Conservation (phyloP, 2,888 invertebrate genomes). For the Agonopterix heracliana region DNA sequence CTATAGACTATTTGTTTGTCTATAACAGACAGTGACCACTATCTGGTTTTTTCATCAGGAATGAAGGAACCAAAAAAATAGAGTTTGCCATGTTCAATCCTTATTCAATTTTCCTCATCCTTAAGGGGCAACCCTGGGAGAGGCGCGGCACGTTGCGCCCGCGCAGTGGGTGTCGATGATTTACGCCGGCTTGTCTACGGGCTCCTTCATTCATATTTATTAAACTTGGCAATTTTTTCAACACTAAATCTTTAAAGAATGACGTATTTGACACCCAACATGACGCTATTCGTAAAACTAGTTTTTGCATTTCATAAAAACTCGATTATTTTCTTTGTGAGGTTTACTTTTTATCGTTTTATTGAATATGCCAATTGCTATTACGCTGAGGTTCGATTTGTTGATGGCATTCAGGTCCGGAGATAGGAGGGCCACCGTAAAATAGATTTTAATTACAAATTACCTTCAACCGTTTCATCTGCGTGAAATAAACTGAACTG, state of each 20-base stretch:
- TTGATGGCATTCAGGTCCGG: too few relatives aligned
- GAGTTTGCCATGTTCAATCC: too few relatives aligned
- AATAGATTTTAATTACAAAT: too few relatives aligned
- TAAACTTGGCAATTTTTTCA: slow-evolving; percentile 50
- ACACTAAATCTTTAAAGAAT: slow-evolving; percentile 42
- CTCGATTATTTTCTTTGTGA: slow-evolving; percentile 6
- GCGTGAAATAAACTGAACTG: too few relatives aligned
- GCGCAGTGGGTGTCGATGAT: slow-evolving; percentile 68
- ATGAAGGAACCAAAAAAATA: too few relatives aligned
- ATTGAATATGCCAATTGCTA: too few relatives aligned
- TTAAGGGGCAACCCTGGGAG: not conserved
- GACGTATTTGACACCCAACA: slow-evolving; percentile 39
- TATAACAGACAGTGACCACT: too few relatives aligned
- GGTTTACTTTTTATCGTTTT: not conserved
- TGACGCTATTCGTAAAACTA: slow-evolving; percentile 24
- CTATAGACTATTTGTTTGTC: too few relatives aligned
- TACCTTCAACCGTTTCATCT: too few relatives aligned
- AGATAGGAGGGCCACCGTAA: too few relatives aligned
- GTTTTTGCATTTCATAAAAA: slow-evolving; percentile 8
- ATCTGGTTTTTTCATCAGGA: too few relatives aligned
- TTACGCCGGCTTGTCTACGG: slow-evolving; percentile 44
- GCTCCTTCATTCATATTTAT: slow-evolving; percentile 66
- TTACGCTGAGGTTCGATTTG: too few relatives aligned
- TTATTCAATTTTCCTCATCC: not conserved
- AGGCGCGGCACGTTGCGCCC: slow-evolving; percentile 22